Conservation (phyloP, 2,888 invertebrate genomes). For the Gortyna flavago region DNA sequence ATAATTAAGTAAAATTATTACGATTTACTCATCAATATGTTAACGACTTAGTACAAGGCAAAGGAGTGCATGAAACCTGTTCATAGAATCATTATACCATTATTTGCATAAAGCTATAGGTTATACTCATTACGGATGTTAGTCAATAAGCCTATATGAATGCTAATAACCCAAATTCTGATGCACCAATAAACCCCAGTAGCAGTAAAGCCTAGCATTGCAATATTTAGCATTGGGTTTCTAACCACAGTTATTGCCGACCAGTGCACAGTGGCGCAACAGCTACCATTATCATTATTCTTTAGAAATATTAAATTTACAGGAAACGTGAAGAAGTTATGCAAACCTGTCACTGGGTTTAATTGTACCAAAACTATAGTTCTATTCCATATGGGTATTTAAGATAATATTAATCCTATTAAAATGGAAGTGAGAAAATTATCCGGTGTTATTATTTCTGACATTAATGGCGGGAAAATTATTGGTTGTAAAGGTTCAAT, state of each 20-base stretch:
- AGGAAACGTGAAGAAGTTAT: slow-evolving; percentile 57
- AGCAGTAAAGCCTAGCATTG: slow-evolving; percentile 45
- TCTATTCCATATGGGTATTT: background rate
- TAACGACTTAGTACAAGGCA: slow-evolving; percentile 12
- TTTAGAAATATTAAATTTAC: slow-evolving; percentile 58
- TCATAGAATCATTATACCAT: slow-evolving; percentile 34
- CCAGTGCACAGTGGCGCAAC: slow-evolving; percentile 48
- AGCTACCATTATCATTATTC: slow-evolving; percentile 46
- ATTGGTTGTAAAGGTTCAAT: slow-evolving; percentile 23
- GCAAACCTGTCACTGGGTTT: slow-evolving; percentile 43
- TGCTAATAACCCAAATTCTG: slow-evolving; percentile 41
- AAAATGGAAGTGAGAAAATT: background rate
- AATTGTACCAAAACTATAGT: slow-evolving; percentile 12
- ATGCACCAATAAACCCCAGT: slow-evolving; percentile 33
- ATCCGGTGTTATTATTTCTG: slow-evolving; percentile 14
- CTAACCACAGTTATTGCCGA: slow-evolving; percentile 69
- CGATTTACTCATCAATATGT: slow-evolving; percentile 24
- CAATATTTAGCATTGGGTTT: slow-evolving; percentile 66
- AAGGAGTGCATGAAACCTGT: slow-evolving; percentile 4
- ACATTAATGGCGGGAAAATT: slow-evolving; percentile 1
- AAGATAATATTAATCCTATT: slow-evolving; percentile 29
- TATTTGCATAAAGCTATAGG: slow-evolving; percentile 31
- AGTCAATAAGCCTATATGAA: slow-evolving; percentile 27
- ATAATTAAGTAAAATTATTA: background rate
- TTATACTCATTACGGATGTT: slow-evolving; percentile 18